Evolutionary conservation across 1,140 invertebrate genomes (phyloP), one percentile per base, ranked within the genome.

Genomic region (Archivesica marissinica): DNA sequence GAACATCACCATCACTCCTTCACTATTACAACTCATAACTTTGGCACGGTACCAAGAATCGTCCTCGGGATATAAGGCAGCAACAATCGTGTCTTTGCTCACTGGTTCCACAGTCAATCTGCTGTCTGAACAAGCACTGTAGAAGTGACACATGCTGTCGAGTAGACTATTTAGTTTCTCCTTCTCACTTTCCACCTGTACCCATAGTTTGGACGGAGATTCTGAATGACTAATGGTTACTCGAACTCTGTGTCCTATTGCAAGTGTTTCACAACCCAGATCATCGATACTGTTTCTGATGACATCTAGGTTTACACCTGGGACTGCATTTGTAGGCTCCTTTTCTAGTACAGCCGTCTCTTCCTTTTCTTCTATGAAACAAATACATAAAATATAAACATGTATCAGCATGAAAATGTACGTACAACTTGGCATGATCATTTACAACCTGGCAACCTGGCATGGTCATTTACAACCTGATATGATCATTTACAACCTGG

Each of bases 31-130:
- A n/a, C 96, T 96, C 0, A 97, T 92, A 15, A 97, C 96, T 87
- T 96, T 95, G 0, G 96, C 96, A 76, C 97, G 94, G 89, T 97
- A 98, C 97, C 97, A 98, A 0, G 94, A 90, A 44, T 96, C 95
- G 90, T 97, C 96, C 0, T 96, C 95, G 0, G 95, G 95, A 89
- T 96, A 97, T 79, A 95, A 94, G 0, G 96, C 97, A 35, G 96
- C 94, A 89, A 97, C 0, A 96, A 88, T 6, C 61, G 74, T 47
- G 56, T 82, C 77, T 25, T 50, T 76, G 15, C 6, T 17, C 17
- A 82, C 61, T 52, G 33, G 64, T n/a, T 68, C 56, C 7, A 86
- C 35, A 39, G n/a, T 56, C 6, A 86, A 35, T 28, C 59, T 52
- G 2, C n/a, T 70, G 30, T 84, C 84, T 47, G 54, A 39, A 52